Conservation (phyloP, 2,113 vertebrate species). For the Cnemophilus loriae region DNA sequence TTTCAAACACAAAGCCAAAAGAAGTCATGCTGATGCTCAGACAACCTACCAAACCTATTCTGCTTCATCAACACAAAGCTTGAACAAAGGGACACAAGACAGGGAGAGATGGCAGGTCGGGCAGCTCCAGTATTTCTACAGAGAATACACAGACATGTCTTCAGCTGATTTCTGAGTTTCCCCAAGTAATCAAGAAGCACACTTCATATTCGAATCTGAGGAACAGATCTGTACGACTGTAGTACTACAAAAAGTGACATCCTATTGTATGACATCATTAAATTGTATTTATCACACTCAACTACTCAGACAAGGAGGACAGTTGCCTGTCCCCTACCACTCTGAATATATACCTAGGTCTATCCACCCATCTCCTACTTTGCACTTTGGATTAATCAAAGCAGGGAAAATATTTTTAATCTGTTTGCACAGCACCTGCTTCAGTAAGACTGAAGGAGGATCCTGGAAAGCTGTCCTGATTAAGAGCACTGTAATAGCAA, state of each 20-base stretch:
- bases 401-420: background rate
- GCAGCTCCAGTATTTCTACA: background rate
- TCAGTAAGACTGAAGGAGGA: background rate
- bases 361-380: background rate
- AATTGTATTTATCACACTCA: background rate
- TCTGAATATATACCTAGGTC: too few species aligned
- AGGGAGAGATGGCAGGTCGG: background rate
- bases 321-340: background rate
- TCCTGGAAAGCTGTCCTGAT: background rate
- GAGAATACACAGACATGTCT: background rate
- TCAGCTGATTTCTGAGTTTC: background rate
- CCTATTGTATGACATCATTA: background rate
- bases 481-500: background rate
- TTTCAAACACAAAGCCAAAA: background rate
- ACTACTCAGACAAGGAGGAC: background rate
- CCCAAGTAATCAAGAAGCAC: background rate
- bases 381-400: background rate
- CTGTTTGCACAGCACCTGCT: background rate
- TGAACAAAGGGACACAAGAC: background rate
- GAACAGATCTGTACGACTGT: background rate
- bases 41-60: background rate
- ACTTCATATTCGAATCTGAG: background rate
- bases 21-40: background rate
- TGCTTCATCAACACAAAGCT: background rate
- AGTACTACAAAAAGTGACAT: background rate